Evolutionary conservation across 53 echinoderm and acorn worm genomes (phyloP), one percentile per base, ranked within the genome.

Genomic region (Echinarachnius parma): DNA sequence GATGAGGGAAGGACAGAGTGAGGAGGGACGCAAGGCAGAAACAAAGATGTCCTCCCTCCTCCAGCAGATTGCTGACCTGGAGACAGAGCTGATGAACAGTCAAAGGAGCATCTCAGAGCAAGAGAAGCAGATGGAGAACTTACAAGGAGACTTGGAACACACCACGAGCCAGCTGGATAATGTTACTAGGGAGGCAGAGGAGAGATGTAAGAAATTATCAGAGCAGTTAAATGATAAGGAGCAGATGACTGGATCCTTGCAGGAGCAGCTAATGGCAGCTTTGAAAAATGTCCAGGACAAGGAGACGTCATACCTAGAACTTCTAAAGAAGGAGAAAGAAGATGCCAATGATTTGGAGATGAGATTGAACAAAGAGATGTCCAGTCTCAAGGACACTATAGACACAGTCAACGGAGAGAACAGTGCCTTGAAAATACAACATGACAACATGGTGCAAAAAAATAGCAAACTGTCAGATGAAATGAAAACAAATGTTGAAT

Each of bases 31-130:
- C 39, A 92, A 92, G 61, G 69, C 62, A 0, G 98, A 98, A 76
- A 91, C 91, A 21, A 91, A 88, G 77, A 85, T 98, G 79, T 60
- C 91, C 1, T 98, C 98, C 24, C 83, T 98, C 14, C 66, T 98
- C 13, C 77, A 68, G 31, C 98, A 98, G 64, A 85, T 98, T 21
- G 60, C 85, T 16, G 98, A 98, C 31, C 82, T 98, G 20, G 98
- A 98, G 61, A 75, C 77, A 5, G 98, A 98, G 63, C 67, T 98
- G 26, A 83, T 88, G 7, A 69, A 54, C 34, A 86, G 66, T 65
- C 98, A 98, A 75, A 91, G 83, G 29, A 77, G 47, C 2, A 59
- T 76, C 26, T 58, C 82, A 14, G 88, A 85, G 48, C 62, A 80
- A 58, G 91, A 88, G 60, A 74, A 86, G 31, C 59, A 46, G 45